Evolutionary conservation across 2,113 vertebrate species (phyloP), one percentile per base, ranked within the genome.

Genomic region (Apus apus): DNA sequence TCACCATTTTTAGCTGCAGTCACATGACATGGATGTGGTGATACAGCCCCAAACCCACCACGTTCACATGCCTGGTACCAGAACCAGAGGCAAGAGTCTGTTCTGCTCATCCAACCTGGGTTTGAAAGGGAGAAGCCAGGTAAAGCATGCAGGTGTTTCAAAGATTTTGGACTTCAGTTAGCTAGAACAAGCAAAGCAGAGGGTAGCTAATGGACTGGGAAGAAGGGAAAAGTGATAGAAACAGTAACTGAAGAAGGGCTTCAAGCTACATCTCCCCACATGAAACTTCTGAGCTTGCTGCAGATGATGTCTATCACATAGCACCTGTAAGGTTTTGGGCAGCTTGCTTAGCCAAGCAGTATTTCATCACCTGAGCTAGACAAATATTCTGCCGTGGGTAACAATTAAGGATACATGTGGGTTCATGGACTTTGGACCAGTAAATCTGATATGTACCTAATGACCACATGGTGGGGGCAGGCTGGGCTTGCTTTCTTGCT

Each of bases 1-100:
- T 65, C 4, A 0, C 30, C 23, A 15, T 30, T 8, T n/a, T 14
- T 53, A 18, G 38, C 58, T 71, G 26, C 1, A 0, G 9, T 75
- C 30, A 4, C 57, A 34, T 26, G 14, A 54, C 15, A 5, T 15
- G 32, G 36, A 26, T 1, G 2, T 21, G 50, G 36, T 64, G 43
- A 30, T 53, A n/a, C 15, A 54, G n/a, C 45, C 25, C 32, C 46
- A 17, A 57, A 68, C 58, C 32, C n/a, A 34, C 68, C 26, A 29
- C 60, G 29, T 65, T 88, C 8, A 23, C n/a, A 16, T 8, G 22
- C 11, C 50, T 20, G 38, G 26, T 75, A 65, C 27, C 19, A 89
- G 64, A 75, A 57, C 40, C 40, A 81, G 54, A 76, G 26, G 13
- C 14, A 22, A 32, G 13, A 9, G 21, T 9, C 58, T 32, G 29